A percentile compares a stretch with the other conserved stretches of the same genome.
Evolutionary conservation across 1,140 invertebrate species (phyloP).

Genomic region (Drosophila pseudoananassae): DNA sequence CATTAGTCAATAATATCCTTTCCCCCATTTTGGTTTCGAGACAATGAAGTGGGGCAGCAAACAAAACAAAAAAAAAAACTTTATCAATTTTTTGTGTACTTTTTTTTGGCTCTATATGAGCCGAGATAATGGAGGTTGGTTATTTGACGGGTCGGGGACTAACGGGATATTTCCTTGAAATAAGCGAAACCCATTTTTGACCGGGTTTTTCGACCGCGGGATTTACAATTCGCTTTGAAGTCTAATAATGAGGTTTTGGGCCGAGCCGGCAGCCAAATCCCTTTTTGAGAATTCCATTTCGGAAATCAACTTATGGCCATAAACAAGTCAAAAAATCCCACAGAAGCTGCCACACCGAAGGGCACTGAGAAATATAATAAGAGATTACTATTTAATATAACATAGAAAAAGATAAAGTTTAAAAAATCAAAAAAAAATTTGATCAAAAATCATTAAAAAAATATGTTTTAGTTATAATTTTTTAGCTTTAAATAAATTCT

Average conservation of each 20-base stretch:
- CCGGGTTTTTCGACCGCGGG: conserved; percentile 34
- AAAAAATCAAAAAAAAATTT: background rate
- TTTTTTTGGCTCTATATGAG: background rate
- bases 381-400: background rate
- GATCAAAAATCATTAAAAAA: too few relatives aligned
- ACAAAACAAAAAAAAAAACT: conserved; percentile 20
- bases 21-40: conserved; percentile 18
- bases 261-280: conserved; percentile 38
- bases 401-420: background rate
- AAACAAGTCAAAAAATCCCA: conserved; percentile 69
- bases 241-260: conserved; percentile 36
- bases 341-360: conserved; percentile 49
- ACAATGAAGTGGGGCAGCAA: conserved; percentile 28
- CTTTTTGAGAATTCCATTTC: conserved; percentile 70
- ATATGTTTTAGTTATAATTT: too few relatives aligned
- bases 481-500: background rate
- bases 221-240: conserved; percentile 42
- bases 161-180: conserved; percentile 35
- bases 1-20: conserved; percentile 53
- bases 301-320: conserved; percentile 76
- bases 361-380: background rate
- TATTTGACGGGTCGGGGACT: background rate
- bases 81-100: conserved; percentile 20
- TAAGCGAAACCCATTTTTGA: conserved; percentile 37
- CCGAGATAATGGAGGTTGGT: conserved; percentile 22